These are phyloP conservation scores for Solenopsis fugax DNA, from an alignment of 1,140 invertebrate genomes.

Conservation along the genomic window DNA sequence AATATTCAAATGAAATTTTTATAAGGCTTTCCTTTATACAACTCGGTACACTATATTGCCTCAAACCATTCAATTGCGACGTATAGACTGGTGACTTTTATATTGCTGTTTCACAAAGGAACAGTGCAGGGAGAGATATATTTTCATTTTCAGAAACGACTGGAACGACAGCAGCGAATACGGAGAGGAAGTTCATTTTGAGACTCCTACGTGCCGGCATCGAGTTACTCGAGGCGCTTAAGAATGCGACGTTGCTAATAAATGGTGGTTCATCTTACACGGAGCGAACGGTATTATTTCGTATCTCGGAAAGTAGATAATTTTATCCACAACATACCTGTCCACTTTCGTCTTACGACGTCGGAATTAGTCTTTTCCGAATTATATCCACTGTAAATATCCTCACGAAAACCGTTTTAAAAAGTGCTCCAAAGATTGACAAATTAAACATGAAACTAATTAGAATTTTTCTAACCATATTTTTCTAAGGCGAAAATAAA, in stretches of 20 bases:
- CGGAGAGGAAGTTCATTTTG: slow-evolving; percentile 29
- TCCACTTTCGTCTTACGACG: slow-evolving; percentile 3
- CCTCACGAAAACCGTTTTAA: neutral
- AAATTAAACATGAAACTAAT: no score
- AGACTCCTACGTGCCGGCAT: slow-evolving; percentile 45
- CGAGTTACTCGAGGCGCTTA: slow-evolving; percentile 62
- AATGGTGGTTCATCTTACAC: slow-evolving; percentile 60
- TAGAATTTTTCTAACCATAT: no score
- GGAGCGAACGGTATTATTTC: slow-evolving; percentile 51
- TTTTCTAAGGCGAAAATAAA: no score
- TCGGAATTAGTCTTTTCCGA: slow-evolving; percentile 41
- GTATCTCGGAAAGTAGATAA: slow-evolving; percentile 45
- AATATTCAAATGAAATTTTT: neutral
- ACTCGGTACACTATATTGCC: neutral
- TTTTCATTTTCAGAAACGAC: slow-evolving; percentile 32
- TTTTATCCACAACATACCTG: slow-evolving; percentile 37
- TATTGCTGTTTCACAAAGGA: slow-evolving; percentile 15
- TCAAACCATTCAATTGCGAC: slow-evolving; percentile 17
- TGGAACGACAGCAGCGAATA: slow-evolving; percentile 26
- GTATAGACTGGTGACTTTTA: neutral
- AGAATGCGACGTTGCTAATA: slow-evolving; percentile 60
- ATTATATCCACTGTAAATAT: slow-evolving; percentile 8
- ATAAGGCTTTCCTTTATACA: neutral
- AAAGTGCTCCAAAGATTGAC: neutral
- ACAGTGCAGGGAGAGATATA: neutral